Percentiles rank a stretch among this genome's conserved stretches.
These are phyloP conservation scores for Cryptus viduatorius DNA, from an alignment of 2,888 invertebrate genomes.

Conservation along the genomic window DNA sequence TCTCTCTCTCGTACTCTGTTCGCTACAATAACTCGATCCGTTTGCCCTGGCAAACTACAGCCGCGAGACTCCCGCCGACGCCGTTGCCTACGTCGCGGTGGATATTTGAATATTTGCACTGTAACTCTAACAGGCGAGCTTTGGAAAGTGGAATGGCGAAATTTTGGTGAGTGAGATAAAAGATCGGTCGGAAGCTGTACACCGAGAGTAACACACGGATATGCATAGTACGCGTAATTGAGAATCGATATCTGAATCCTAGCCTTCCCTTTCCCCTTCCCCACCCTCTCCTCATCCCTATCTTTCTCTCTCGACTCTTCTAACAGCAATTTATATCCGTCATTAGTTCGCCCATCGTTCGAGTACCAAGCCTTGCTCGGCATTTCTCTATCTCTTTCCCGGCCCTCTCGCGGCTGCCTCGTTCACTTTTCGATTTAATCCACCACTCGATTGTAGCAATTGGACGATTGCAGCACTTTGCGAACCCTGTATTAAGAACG, in stretches of 20 bases:
- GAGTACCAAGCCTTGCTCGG: slow-evolving; percentile 14
- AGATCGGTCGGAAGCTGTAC: slow-evolving; percentile 54
- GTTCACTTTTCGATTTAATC: slow-evolving; percentile 61
- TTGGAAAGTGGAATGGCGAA: slow-evolving; percentile 25
- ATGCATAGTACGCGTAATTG: slow-evolving; percentile 64
- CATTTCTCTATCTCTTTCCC: slow-evolving; percentile 37
- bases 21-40: slow-evolving; percentile 65
- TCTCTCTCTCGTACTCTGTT: slow-evolving; percentile 9
- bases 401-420: neutral
- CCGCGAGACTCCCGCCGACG: neutral
- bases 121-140: slow-evolving; percentile 60
- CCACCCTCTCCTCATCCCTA: neutral
- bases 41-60: slow-evolving; percentile 56
- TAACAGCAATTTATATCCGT: slow-evolving; percentile 65
- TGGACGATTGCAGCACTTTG: slow-evolving; percentile 51
- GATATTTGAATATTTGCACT: slow-evolving; percentile 68
- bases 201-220: slow-evolving; percentile 34
- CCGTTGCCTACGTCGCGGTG: slow-evolving; percentile 25
- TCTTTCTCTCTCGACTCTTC: slow-evolving; percentile 4
- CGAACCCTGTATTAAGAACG: slow-evolving; percentile 54
- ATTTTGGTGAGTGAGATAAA: slow-evolving; percentile 52
- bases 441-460: slow-evolving; percentile 60
- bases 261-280: slow-evolving; percentile 12
- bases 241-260: slow-evolving; percentile 68
- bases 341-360: slow-evolving; percentile 64